phyloP scores from a whole-genome alignment of 2,888 invertebrate genomes.

The Chironomus riparius region DNA sequence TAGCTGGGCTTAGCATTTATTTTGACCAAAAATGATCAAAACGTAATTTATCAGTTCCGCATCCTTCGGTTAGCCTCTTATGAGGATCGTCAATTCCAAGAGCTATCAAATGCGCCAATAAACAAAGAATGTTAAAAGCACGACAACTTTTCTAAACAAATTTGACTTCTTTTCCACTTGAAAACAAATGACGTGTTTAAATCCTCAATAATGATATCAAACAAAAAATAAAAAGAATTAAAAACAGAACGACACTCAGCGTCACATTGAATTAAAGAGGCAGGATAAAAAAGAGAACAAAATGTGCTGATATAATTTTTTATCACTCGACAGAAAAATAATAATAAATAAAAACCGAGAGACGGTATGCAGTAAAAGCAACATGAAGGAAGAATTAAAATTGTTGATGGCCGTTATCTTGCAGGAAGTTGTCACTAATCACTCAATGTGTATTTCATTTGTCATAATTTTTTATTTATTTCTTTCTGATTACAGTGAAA shows the following conservation, averaged over 20 bases:
- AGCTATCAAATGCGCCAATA: too few relatives aligned
- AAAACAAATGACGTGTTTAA: slow-evolving; percentile 25
- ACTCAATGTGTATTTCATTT: slow-evolving; percentile 14
- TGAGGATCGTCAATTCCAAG: too few relatives aligned
- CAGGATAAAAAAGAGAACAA: not conserved
- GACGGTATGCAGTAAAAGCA: not conserved
- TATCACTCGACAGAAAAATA: not conserved
- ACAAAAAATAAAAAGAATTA: too few relatives aligned
- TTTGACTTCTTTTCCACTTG: not conserved
- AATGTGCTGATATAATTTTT: not conserved
- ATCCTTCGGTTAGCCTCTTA: too few relatives aligned
- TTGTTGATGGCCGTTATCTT: slow-evolving; percentile 14
- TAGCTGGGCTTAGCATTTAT: too few relatives aligned
- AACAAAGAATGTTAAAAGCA: not conserved
- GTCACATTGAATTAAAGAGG: not conserved
- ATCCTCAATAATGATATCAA: not conserved
- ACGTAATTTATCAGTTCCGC: too few relatives aligned
- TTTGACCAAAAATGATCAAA: too few relatives aligned
- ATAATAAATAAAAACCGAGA: slow-evolving; percentile 1
- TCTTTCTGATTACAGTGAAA: too few relatives aligned
- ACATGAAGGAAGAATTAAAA: not conserved
- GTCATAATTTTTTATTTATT: slow-evolving; percentile 9
- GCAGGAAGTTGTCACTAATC: slow-evolving; percentile 27
- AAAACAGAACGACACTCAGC: not conserved
- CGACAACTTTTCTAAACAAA: not conserved